Conservation (phyloP, 1,140 invertebrate species). For the Proales similis region DNA sequence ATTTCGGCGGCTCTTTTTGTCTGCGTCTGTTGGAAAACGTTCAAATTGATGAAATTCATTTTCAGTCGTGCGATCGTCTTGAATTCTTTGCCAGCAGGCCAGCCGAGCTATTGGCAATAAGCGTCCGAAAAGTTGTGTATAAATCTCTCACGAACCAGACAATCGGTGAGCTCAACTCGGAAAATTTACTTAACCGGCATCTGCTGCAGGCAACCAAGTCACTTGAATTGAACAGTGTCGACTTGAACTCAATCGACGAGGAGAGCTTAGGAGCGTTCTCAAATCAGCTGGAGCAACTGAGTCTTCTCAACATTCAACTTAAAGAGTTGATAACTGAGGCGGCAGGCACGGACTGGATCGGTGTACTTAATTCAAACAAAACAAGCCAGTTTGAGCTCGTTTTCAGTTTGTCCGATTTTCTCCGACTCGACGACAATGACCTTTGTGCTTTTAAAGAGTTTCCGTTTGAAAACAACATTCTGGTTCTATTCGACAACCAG, state of each 20-base stretch:
- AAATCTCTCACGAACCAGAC: too few relatives aligned
- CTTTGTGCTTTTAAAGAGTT: constrained; percentile 23
- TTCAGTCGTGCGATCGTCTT: too few relatives aligned
- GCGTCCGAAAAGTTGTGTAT: too few relatives aligned
- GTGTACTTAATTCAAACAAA: not conserved
- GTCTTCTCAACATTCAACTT: constrained; percentile 10
- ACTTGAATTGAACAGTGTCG: not conserved
- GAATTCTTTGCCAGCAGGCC: too few relatives aligned
- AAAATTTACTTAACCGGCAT: not conserved
- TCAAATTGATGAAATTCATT: too few relatives aligned
- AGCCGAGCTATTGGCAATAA: too few relatives aligned
- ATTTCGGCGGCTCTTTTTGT: too few relatives aligned
- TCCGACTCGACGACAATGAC: not conserved
- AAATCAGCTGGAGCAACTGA: constrained; percentile 6
- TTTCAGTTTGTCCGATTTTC: not conserved
- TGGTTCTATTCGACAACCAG: not conserved
- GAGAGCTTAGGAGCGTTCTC: constrained; percentile 11
- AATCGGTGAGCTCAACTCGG: not conserved
- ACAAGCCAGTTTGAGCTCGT: not conserved
- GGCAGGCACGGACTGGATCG: constrained; percentile 11
- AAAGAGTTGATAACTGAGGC: not conserved
- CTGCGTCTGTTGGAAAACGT: too few relatives aligned
- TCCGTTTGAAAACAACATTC: constrained; percentile 9
- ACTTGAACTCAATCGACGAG: constrained; percentile 1
- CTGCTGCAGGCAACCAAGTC: constrained; percentile 2